Base-by-base conservation (phyloP, 2,113 vertebrate species). In the Heterotilapia buettikoferi region DNA sequence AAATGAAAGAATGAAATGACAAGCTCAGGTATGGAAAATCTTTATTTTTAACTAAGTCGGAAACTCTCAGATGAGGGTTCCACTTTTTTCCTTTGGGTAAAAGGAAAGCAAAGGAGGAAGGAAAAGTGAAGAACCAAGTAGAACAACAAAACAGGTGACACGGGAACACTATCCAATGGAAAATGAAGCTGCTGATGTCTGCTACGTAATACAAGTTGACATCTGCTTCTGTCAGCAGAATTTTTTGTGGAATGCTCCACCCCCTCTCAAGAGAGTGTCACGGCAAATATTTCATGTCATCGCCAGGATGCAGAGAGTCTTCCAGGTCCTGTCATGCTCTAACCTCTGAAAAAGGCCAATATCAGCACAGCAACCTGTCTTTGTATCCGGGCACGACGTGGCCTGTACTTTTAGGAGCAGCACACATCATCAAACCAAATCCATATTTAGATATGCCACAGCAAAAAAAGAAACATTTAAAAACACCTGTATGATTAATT, bases 321-420 rank as follows among this genome's bases (percentile, higher is more conserved):
- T 83, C 87, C 56, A 81, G 52, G 61, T 83, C 88, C 92, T 87
- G 93, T 92, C 66, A 80, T 14, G 90, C 85, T 54, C 80, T 93
- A 92, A 95, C 92, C 91, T 94, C 89, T 57, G 93, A 91, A 93
- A 92, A 94, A 90, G 80, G 33, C 82, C 31, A 52, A 87, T 83
- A 90, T 95, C 95, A 96, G 95, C 95, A 95, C 83, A 83, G 91
- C 88, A 63, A 90, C 79, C 82, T 93, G 89, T 86, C 86, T 87
- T 80, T 57, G 52, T 86, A 82, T 91, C 82, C 63, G 78, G 78
- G 68, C 11, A 33, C 76, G 43, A 86, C 68, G 82, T 83, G 87
- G 26, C 82, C 57, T 31, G 40, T 29, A 26, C 86, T 86, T 53
- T 84, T 47, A 71, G 76, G 80, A 85, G 19, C 50, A 80, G 83